Percentiles rank a stretch among this genome's conserved stretches.
Conservation (phyloP, 2,888 invertebrate genomes). For the Torymus tubicola region DNA sequence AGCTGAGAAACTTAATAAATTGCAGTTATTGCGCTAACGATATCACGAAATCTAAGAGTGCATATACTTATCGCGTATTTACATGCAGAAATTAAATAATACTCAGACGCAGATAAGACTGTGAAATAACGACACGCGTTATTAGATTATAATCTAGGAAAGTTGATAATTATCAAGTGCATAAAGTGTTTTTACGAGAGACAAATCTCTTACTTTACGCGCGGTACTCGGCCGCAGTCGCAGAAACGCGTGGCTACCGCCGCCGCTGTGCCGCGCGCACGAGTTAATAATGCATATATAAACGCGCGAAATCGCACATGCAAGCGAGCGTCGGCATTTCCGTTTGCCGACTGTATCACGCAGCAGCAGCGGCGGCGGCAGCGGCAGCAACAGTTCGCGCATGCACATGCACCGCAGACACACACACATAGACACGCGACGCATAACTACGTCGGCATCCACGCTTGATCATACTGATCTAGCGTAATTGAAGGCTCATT, state of each 20-base stretch:
- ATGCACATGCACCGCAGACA: background rate
- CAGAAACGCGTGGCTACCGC: background rate
- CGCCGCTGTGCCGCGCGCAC: background rate
- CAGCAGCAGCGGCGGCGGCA: background rate
- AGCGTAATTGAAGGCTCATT: constrained; percentile 61
- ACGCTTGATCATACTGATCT: constrained; percentile 53
- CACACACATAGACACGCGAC: background rate
- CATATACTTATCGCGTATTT: background rate
- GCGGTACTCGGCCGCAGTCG: background rate
- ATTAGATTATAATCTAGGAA: constrained; percentile 36
- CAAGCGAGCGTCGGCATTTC: constrained; percentile 26
- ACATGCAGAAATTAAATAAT: background rate
- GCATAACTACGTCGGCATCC: constrained; percentile 35
- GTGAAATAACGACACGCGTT: background rate
- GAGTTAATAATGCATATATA: constrained; percentile 17
- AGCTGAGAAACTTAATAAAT: too few relatives aligned
- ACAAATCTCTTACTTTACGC: constrained; percentile 32
- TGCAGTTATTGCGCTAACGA: too few relatives aligned
- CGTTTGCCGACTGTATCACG: constrained; percentile 17
- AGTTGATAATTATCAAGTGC: constrained; percentile 24
- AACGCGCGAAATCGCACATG: constrained; percentile 37
- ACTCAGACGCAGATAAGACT: background rate
- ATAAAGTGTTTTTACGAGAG: background rate
- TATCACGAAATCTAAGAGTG: too few relatives aligned
- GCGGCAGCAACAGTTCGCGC: background rate